A percentile compares a stretch with the other conserved stretches of the same genome.
These are phyloP conservation scores for Azemiops feae DNA, from an alignment of 2,113 vertebrate species.

Conservation along the genomic window DNA sequence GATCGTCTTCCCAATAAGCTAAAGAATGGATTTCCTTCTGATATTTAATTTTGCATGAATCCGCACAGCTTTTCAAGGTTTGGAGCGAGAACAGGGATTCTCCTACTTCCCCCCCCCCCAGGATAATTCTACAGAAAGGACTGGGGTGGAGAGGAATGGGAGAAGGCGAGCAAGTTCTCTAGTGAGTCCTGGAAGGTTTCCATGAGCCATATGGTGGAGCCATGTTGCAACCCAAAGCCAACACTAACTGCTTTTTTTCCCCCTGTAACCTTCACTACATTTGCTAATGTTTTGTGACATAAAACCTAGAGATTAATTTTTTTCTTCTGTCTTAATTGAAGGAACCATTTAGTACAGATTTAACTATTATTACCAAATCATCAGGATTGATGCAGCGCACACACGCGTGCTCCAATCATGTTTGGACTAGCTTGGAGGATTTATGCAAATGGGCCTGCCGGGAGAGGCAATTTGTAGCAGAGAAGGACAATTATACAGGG, in stretches of 20 bases:
- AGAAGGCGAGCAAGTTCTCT: constrained; percentile 14
- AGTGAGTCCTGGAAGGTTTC: background rate
- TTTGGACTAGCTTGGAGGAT: constrained; percentile 72
- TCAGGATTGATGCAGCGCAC: constrained; percentile 67
- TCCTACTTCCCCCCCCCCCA: background rate
- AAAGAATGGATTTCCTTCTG: background rate
- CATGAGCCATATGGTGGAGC: constrained; percentile 42
- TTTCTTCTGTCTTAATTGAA: constrained; percentile 73
- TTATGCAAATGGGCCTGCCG: constrained; percentile 76
- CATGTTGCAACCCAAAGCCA: background rate
- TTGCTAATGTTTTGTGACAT: constrained; percentile 74
- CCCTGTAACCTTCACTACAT: constrained; percentile 55
- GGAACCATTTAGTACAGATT: constrained; percentile 78
- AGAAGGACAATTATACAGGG: constrained; percentile 78
- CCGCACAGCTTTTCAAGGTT: background rate
- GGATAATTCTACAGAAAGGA: background rate
- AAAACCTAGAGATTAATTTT: constrained; percentile 72
- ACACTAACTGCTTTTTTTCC: constrained; percentile 29
- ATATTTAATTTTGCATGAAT: constrained; percentile 2
- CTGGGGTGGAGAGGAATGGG: background rate
- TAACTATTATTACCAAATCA: constrained; percentile 76
- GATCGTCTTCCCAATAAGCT: background rate
- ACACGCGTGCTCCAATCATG: constrained; percentile 60
- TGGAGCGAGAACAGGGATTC: background rate
- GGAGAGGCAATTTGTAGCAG: constrained; percentile 80